phyloP scores from a whole-genome alignment of 35 echinoderm and acorn worm species.

The Apostichopus parvimensis region DNA sequence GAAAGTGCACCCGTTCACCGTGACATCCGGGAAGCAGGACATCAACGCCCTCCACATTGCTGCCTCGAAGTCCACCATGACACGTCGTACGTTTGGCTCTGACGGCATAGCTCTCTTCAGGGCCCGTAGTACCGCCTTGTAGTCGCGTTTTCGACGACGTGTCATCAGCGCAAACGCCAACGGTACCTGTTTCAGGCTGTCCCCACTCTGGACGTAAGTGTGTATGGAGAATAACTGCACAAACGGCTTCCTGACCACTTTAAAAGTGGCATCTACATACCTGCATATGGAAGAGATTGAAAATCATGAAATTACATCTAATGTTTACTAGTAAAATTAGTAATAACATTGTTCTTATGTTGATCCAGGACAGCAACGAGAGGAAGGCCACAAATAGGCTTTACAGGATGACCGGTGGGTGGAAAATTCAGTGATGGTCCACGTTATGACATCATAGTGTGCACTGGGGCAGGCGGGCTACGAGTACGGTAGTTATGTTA shows the following conservation, averaged over 20 bases:
- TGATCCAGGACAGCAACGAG: too few relatives aligned
- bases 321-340: too few relatives aligned
- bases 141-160: slow-evolving; percentile 40
- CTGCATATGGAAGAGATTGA: slow-evolving; percentile 23
- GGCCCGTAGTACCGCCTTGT: slow-evolving; percentile 35
- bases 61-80: slow-evolving; percentile 59
- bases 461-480: neutral
- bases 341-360: too few relatives aligned
- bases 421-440: too few relatives aligned
- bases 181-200: slow-evolving; percentile 53
- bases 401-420: too few relatives aligned
- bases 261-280: slow-evolving; percentile 64
- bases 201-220: slow-evolving; percentile 23
- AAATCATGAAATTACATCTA: neutral
- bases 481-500: neutral
- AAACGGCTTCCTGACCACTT: slow-evolving; percentile 46
- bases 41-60: slow-evolving; percentile 31
- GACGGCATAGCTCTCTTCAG: neutral
- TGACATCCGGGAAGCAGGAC: slow-evolving; percentile 2
- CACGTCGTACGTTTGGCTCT: neutral
- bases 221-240: slow-evolving; percentile 63
- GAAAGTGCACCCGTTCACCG: slow-evolving; percentile 51
- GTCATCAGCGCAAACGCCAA: slow-evolving; percentile 69
- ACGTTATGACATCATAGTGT: neutral
- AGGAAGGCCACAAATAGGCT: too few relatives aligned